phyloP scores from a whole-genome alignment of 2,888 invertebrate species.

The Parelbella ahira region DNA sequence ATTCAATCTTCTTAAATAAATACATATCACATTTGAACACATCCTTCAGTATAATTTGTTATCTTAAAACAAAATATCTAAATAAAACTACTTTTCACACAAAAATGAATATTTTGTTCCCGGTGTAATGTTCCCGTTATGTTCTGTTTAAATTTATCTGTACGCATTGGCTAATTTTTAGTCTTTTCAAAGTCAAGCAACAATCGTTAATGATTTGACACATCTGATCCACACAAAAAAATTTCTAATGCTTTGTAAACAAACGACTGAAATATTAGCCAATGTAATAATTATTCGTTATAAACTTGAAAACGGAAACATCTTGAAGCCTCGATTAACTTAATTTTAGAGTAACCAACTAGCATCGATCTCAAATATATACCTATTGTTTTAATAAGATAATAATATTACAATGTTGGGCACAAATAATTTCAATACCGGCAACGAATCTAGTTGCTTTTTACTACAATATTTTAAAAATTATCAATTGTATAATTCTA shows the following conservation, averaged over 20 bases:
- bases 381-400: conserved; percentile 31
- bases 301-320: conserved; percentile 13
- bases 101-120: conserved; percentile 44
- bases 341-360: conserved; percentile 28
- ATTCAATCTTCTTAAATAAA: conserved; percentile 68
- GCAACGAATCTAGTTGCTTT: conserved; percentile 29
- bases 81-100: conserved; percentile 34
- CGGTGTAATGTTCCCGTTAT: conserved; percentile 46
- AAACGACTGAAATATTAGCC: too few relatives aligned
- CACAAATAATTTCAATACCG: conserved; percentile 25
- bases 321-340: conserved; percentile 37
- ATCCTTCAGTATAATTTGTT: conserved; percentile 65
- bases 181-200: neutral
- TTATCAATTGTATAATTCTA: too few relatives aligned
- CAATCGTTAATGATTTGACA: too few relatives aligned
- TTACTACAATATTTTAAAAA: too few relatives aligned
- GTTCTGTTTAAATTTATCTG: conserved; percentile 1
- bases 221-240: too few relatives aligned
- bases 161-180: conserved; percentile 7
- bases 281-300: neutral
- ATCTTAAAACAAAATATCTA: conserved; percentile 39
- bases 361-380: conserved; percentile 32
- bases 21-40: conserved; percentile 80
- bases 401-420: conserved; percentile 23
- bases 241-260: neutral